Conservation (phyloP, 2,797 vertebrate species). For the Brachyrhaphis roseni region DNA sequence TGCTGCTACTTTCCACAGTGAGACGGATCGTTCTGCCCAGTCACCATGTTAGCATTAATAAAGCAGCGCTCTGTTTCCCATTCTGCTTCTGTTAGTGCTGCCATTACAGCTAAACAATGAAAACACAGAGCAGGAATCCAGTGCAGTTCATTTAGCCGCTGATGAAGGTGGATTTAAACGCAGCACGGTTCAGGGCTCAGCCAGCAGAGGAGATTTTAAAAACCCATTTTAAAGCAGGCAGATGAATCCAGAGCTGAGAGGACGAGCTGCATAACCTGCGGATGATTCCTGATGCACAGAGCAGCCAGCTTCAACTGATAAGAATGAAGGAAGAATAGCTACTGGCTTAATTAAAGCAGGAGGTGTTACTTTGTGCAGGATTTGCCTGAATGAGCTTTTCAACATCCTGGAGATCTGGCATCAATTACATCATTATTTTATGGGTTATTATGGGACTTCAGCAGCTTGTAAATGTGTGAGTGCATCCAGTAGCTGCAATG, state of each 20-base stretch:
- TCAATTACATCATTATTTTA: neutral
- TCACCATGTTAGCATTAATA: slow-evolving; percentile 70
- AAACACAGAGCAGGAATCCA: slow-evolving; percentile 49
- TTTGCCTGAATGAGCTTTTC: neutral
- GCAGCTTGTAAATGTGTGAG: too few relatives aligned
- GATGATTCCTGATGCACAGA: slow-evolving; percentile 23
- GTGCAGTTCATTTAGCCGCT: slow-evolving; percentile 58
- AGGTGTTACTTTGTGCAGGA: neutral
- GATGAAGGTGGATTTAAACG: slow-evolving; percentile 54
- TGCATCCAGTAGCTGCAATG: too few relatives aligned
- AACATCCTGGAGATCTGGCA: neutral
- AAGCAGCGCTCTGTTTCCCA: slow-evolving; percentile 56
- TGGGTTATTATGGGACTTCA: too few relatives aligned
- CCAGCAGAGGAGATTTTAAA: slow-evolving; percentile 33
- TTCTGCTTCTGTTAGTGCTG: slow-evolving; percentile 58
- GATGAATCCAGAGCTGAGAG: slow-evolving; percentile 41
- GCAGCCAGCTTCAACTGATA: slow-evolving; percentile 13
- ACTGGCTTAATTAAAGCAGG: neutral
- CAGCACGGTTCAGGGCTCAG: slow-evolving; percentile 32
- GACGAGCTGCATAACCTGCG: neutral
- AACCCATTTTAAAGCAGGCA: slow-evolving; percentile 29
- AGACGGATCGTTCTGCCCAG: slow-evolving; percentile 64
- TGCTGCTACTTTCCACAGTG: slow-evolving; percentile 40
- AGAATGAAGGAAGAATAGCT: neutral
- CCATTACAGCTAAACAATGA: slow-evolving; percentile 61